Base-by-base conservation (phyloP, 2,113 vertebrate genomes). In the Neodontobutis hainanensis region DNA sequence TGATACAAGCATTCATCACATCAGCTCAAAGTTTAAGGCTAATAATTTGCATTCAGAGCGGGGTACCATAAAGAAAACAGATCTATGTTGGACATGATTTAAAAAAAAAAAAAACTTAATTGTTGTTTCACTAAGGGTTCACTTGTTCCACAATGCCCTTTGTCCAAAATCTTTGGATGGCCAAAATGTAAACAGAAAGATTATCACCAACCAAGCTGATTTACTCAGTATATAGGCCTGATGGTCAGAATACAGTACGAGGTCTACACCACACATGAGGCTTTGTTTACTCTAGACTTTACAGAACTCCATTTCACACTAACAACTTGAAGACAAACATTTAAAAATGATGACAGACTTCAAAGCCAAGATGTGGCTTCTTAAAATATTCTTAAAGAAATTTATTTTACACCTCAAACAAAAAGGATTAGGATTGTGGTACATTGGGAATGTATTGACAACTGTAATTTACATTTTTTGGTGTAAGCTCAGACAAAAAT, bases 381-480 rank as follows among this genome's bases (percentile, higher is more conserved):
- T 83, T 79, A 86, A 90, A 90, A 91, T 89, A 91, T 88, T 92
- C 85, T 91, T 87, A 88, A 92, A 90, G 90, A 90, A 87, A 90
- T 92, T 93, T 93, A 92, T 93, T 92, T 91, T 91, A 91, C 89
- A 93, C 90, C 87, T 90, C 90, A 91, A 91, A 91, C 92, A 84
- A 91, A 83, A 83, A 80, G 85, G 86, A 85, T 85, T 86, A 84
- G 88, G 84, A 87, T 88, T 87, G 86, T 85, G 82, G 90, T 90
- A 92, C 90, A 92, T 84, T 86, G 88, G 90, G 90, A 92, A 92
- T 92, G 92, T 92, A 90, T 91, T 90, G 87, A 93, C 91, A 91
- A 91, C 90, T 89, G 89, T 90, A 91, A 85, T 87, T 88, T 90
- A 90, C 86, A 89, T 89, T 91, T 90, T 93, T 92, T 92, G 92